Conservation (phyloP, 2,113 vertebrate species). For the Calidris pygmaea region DNA sequence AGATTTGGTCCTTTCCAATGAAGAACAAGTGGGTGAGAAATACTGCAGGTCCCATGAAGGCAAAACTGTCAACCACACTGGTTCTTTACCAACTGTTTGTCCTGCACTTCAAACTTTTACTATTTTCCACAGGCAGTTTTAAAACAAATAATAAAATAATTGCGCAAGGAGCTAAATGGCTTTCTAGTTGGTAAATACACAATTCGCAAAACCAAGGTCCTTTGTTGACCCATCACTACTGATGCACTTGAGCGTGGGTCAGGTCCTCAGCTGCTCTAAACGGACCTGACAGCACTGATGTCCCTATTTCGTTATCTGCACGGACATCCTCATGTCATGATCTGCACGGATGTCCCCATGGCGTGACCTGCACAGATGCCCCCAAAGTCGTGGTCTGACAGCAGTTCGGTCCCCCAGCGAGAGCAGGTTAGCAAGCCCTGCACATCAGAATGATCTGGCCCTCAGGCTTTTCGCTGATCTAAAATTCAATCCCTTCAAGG, state of each 20-base stretch:
- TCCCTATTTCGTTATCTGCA: not conserved
- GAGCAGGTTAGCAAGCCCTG: not conserved
- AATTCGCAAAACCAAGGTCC: not conserved
- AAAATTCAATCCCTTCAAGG: not conserved
- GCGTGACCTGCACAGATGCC: not conserved
- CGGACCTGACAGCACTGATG: rapidly evolving
- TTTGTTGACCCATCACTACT: not conserved
- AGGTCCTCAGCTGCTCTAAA: not conserved
- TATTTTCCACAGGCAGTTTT: not conserved
- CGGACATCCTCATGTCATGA: not conserved
- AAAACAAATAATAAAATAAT: conserved; percentile 5
- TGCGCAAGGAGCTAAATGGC: not conserved
- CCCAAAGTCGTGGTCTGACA: rapidly evolving
- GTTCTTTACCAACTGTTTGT: not conserved
- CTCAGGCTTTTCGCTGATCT: not conserved
- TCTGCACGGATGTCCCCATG: not conserved
- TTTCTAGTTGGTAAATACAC: not conserved
- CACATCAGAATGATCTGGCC: not conserved
- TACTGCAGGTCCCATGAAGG: not conserved
- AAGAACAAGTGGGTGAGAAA: not conserved
- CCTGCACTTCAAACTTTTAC: not conserved
- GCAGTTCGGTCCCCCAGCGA: rapidly evolving
- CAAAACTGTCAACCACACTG: not conserved
- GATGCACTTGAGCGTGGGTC: not conserved
- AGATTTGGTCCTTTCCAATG: not conserved